These are phyloP conservation scores for Pectinophora gossypiella DNA, from an alignment of 1,140 invertebrate species.

Conservation along the genomic window DNA sequence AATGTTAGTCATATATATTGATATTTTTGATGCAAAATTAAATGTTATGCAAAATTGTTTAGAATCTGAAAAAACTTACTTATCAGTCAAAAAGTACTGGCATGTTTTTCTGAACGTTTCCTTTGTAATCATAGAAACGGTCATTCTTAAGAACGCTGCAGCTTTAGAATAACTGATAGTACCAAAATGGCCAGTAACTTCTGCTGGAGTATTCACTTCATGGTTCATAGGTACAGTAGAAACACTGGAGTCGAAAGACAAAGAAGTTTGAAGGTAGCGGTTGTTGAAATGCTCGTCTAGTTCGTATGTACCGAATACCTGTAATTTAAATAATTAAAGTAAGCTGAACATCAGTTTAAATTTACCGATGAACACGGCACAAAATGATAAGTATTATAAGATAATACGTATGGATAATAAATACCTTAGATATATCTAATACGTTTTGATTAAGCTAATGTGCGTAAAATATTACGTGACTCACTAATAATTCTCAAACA, in stretches of 20 bases:
- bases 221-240: slow-evolving; percentile 79
- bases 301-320: slow-evolving; percentile 73
- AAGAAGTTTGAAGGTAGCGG: slow-evolving; percentile 79
- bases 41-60: too few species aligned
- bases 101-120: slow-evolving; percentile 79
- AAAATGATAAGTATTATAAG: too few species aligned
- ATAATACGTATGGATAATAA: too few species aligned
- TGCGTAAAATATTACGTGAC: too few species aligned
- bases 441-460: too few species aligned
- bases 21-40: too few species aligned
- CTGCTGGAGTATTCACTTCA: slow-evolving; percentile 70
- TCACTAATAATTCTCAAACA: too few species aligned
- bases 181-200: slow-evolving; percentile 82
- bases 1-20: too few species aligned
- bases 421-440: too few species aligned
- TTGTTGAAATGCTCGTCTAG: slow-evolving; percentile 78
- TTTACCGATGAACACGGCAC: not conserved
- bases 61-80: slow-evolving; percentile 46
- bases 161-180: slow-evolving; percentile 84
- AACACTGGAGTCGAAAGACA: slow-evolving; percentile 80
- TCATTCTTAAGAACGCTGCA: slow-evolving; percentile 84
- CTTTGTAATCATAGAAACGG: slow-evolving; percentile 80
- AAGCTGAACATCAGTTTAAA: not conserved
- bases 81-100: slow-evolving; percentile 63
- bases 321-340: slow-evolving; percentile 11